Evolutionary conservation across 2,113 vertebrate genomes (phyloP).

Genomic region (Tinamus guttatus): DNA sequence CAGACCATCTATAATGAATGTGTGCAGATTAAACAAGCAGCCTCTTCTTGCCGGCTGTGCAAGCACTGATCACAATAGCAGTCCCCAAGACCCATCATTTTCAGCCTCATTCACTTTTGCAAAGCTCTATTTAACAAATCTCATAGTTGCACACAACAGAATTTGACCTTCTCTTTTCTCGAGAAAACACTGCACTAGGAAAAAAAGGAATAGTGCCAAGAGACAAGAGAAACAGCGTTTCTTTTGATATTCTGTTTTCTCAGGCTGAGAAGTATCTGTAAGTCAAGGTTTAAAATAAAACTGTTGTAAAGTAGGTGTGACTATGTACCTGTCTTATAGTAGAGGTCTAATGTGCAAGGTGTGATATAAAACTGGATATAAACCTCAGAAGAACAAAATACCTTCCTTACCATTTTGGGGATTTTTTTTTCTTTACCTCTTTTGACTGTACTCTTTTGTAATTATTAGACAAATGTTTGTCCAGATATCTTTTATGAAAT

Average conservation of each 20-base stretch:
- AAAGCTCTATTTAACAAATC: not conserved
- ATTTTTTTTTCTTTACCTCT: not conserved
- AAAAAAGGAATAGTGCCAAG: not conserved
- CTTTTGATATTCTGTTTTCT: not conserved
- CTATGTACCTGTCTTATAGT: not conserved
- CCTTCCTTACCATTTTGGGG: not conserved
- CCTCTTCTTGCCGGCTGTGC: not conserved
- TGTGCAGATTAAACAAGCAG: not conserved
- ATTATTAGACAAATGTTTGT: not conserved
- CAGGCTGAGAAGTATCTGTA: not conserved
- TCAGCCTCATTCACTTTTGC: not conserved
- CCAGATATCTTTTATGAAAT: not conserved
- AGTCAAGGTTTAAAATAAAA: not conserved
- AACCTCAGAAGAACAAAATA: not conserved
- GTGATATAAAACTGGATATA: not conserved
- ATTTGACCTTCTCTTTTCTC: not conserved
- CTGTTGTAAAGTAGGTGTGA: not conserved
- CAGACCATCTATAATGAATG: not conserved
- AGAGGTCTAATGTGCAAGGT: not conserved
- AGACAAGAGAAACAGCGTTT: not conserved
- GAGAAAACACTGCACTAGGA: not conserved
- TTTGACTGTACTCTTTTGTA: not conserved
- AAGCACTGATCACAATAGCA: not conserved
- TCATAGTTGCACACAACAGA: not conserved
- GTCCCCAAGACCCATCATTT: not conserved